Evolutionary conservation across 1,140 invertebrate species (phyloP).

Genomic region (Eupristina koningsbergeri): DNA sequence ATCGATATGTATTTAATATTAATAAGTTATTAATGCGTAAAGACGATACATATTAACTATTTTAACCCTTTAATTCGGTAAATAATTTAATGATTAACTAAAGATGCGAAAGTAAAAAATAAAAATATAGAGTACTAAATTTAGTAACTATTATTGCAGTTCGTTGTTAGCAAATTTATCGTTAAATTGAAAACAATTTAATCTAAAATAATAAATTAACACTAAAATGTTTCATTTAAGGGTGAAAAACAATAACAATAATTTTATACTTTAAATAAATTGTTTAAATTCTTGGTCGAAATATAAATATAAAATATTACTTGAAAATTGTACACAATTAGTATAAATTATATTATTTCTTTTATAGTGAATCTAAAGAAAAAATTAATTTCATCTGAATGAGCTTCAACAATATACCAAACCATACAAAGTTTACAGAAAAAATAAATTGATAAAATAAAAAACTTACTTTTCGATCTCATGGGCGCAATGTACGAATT

Average conservation of each 20-base stretch:
- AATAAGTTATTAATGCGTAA: too few relatives aligned
- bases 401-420: not conserved
- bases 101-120: not conserved
- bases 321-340: too few relatives aligned
- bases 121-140: too few relatives aligned
- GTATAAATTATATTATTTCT: too few relatives aligned
- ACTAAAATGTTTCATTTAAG: not conserved
- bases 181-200: not conserved
- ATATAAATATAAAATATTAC: not conserved
- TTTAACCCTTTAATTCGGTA: not conserved
- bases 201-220: not conserved
- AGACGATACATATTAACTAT: too few relatives aligned
- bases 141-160: too few relatives aligned
- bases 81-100: not conserved
- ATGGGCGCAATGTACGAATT: slow-evolving; percentile 98
- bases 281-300: not conserved
- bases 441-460: not conserved
- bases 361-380: not conserved
- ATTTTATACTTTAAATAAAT: not conserved
- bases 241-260: not conserved
- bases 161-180: not conserved
- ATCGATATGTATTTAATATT: too few relatives aligned
- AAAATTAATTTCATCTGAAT: not conserved
- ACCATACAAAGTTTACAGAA: not conserved
- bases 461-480: slow-evolving; percentile 96